Conservation (phyloP, 1,140 invertebrate genomes). For the Anastatus disparis region DNA sequence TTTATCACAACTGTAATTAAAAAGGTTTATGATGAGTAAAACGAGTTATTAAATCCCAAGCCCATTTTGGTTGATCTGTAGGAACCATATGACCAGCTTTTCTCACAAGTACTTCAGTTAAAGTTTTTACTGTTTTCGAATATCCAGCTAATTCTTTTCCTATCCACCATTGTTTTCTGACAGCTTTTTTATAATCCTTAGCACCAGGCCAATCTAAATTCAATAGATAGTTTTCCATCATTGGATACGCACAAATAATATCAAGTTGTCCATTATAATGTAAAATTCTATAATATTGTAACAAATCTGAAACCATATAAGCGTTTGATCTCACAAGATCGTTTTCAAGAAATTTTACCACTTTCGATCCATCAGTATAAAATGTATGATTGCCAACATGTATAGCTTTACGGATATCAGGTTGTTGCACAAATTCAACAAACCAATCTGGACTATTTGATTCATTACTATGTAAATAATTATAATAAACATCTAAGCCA, state of each 20-base stretch:
- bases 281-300: constrained; percentile 75
- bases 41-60: constrained; percentile 55
- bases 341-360: constrained; percentile 76
- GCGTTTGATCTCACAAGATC: constrained; percentile 88
- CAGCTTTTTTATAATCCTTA: constrained; percentile 73
- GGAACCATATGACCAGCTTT: constrained; percentile 88
- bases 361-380: constrained; percentile 68
- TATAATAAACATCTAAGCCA: constrained; percentile 82
- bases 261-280: constrained; percentile 88
- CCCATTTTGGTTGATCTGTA: constrained; percentile 81
- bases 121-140: constrained; percentile 75
- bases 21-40: background rate
- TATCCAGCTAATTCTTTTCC: constrained; percentile 81
- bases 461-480: constrained; percentile 75
- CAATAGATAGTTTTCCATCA: constrained; percentile 78
- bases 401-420: constrained; percentile 75
- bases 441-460: constrained; percentile 67
- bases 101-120: constrained; percentile 81
- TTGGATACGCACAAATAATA: constrained; percentile 83
- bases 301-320: constrained; percentile 76
- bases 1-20: no score
- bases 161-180: constrained; percentile 74
- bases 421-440: constrained; percentile 70
- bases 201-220: constrained; percentile 76
- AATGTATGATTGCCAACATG: constrained; percentile 85